phyloP scores from a whole-genome alignment of 2,797 vertebrate genomes.

The Tiaroga cobitis region DNA sequence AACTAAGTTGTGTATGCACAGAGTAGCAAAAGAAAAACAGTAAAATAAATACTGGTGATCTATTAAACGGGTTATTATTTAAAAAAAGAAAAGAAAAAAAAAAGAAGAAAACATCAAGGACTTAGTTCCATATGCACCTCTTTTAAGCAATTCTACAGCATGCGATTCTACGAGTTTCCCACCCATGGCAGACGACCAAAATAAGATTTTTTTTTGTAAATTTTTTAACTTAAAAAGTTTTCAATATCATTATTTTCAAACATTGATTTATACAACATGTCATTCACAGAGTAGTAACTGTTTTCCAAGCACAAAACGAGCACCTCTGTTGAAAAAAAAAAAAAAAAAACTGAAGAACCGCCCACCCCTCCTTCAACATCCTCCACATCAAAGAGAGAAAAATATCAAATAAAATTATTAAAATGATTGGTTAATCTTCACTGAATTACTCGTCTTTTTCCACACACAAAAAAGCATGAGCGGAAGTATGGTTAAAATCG shows the following conservation, averaged over 20 bases:
- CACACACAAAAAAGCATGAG: conserved; percentile 75
- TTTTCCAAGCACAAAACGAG: conserved; percentile 87
- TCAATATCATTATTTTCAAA: conserved; percentile 99
- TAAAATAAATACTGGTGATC: conserved; percentile 85
- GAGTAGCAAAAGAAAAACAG: conserved; percentile 80
- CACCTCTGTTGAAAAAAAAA: conserved; percentile 78
- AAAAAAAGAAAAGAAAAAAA: conserved; percentile 36
- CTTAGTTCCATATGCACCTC: conserved; percentile 96
- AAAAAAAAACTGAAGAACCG: conserved; percentile 39
- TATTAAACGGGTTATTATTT: conserved; percentile 89
- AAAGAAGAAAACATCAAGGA: conserved; percentile 88
- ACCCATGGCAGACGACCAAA: conserved; percentile 97
- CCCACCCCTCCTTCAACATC: conserved; percentile 56
- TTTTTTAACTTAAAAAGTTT: conserved; percentile 99
- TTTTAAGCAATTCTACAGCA: conserved; percentile 99
- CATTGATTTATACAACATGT: conserved; percentile 99
- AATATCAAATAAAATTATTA: conserved; percentile 65
- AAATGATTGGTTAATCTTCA: conserved; percentile 78
- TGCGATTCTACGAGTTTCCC: conserved; percentile 99
- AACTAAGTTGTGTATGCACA: conserved; percentile 85
- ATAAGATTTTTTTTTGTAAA: conserved; percentile 74
- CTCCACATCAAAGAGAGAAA: conserved; percentile 69
- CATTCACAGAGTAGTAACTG: conserved; percentile 97
- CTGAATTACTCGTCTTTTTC: conserved; percentile 78
- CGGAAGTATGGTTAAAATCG: conserved; percentile 75